Conservation (phyloP, 2,888 invertebrate genomes). For the Caenorhabditis imperialis region DNA sequence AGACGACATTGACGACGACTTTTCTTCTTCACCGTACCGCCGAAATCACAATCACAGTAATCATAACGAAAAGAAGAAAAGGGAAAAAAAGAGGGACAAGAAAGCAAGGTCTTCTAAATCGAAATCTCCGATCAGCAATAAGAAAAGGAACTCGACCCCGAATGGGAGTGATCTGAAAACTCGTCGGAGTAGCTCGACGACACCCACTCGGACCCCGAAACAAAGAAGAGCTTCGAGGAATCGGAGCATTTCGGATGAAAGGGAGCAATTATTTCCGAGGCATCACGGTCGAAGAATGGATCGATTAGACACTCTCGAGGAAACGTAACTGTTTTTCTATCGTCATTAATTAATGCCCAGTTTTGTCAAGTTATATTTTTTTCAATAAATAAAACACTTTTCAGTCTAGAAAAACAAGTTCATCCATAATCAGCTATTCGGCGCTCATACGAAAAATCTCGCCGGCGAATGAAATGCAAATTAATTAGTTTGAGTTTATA, state of each 20-base stretch:
- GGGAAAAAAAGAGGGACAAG: constrained; percentile 23
- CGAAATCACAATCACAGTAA: constrained; percentile 16
- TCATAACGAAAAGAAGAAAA: constrained; percentile 19
- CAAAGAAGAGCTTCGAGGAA: constrained; percentile 35
- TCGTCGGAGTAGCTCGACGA: constrained; percentile 39
- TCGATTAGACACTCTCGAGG: constrained; percentile 52
- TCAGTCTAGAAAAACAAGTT: too few relatives aligned
- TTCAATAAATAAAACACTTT: too few relatives aligned
- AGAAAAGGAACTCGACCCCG: constrained; percentile 6
- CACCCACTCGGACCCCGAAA: constrained; percentile 24
- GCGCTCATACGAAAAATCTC: too few relatives aligned
- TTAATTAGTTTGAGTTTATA: too few relatives aligned
- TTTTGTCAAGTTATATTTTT: too few relatives aligned
- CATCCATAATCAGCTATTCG: too few relatives aligned
- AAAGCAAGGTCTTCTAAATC: constrained; percentile 12
- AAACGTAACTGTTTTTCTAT: constrained; percentile 33
- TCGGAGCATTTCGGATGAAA: constrained; percentile 45
- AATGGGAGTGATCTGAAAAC: constrained; percentile 24
- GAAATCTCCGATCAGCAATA: background rate
- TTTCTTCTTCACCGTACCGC: constrained; percentile 21
- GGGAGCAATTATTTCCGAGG: constrained; percentile 48
- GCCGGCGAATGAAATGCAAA: too few relatives aligned
- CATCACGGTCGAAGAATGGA: constrained; percentile 32
- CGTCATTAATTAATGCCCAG: too few relatives aligned
- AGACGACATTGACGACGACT: constrained; percentile 23